Evolutionary conservation across 2,888 invertebrate genomes (phyloP).

Genomic region (Papilio elwesi): DNA sequence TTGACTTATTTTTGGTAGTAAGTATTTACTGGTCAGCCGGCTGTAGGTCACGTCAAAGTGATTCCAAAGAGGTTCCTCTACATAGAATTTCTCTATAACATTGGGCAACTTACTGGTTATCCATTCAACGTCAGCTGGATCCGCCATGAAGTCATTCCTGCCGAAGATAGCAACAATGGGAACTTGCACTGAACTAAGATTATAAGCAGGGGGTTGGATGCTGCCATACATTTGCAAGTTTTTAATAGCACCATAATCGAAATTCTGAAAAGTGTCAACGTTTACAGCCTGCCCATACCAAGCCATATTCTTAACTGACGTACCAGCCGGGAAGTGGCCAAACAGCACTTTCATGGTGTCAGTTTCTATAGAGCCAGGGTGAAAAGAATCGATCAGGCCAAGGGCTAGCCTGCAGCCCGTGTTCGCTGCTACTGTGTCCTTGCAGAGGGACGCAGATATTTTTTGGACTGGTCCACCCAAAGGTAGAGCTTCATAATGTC

Average conservation of each 20-base stretch:
- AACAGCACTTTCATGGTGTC: slow-evolving; percentile 56
- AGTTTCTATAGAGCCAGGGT: slow-evolving; percentile 61
- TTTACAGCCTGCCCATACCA: slow-evolving; percentile 64
- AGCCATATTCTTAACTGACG: slow-evolving; percentile 63
- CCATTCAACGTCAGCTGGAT: slow-evolving; percentile 83
- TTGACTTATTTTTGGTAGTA: slow-evolving; percentile 54
- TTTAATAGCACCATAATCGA: slow-evolving; percentile 59
- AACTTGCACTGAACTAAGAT: slow-evolving; percentile 57
- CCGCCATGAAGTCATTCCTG: slow-evolving; percentile 83
- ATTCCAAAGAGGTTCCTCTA: slow-evolving; percentile 74
- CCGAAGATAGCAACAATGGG: slow-evolving; percentile 67
- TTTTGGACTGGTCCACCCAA: slow-evolving; percentile 61
- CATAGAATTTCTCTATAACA: slow-evolving; percentile 80
- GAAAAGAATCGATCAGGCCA: slow-evolving; percentile 54
- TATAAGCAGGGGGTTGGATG: slow-evolving; percentile 59
- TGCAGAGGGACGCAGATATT: slow-evolving; percentile 61
- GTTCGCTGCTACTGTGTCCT: slow-evolving; percentile 51
- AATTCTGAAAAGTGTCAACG: slow-evolving; percentile 59
- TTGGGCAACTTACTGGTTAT: slow-evolving; percentile 81
- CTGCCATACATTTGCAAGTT: slow-evolving; percentile 63
- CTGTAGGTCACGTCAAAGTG: slow-evolving; percentile 62
- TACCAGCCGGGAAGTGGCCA: slow-evolving; percentile 67
- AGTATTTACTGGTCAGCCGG: slow-evolving; percentile 51
- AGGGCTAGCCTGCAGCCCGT: slow-evolving; percentile 49
- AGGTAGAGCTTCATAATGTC: slow-evolving; percentile 59